Evolutionary conservation across 2,888 invertebrate genomes (phyloP).

Genomic region (Cerastis rubricosa): DNA sequence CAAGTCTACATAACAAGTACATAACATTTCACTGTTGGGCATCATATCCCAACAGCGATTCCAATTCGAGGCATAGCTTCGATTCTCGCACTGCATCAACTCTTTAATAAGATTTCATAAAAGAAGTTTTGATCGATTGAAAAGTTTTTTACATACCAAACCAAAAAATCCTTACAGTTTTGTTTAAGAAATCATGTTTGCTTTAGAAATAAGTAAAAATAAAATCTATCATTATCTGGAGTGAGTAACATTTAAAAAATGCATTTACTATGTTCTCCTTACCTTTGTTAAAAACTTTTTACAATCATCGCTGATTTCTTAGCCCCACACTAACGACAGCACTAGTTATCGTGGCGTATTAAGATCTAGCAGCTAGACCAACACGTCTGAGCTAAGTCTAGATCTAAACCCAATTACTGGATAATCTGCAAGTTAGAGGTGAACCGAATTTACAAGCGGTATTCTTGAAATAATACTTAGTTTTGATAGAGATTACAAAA

Average conservation of each 20-base stretch:
- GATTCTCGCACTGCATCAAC: neutral
- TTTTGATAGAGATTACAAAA: constrained; percentile 3
- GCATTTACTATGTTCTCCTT: no score
- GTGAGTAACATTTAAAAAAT: neutral
- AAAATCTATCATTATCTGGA: neutral
- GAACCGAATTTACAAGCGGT: constrained; percentile 15
- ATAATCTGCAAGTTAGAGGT: constrained; percentile 48
- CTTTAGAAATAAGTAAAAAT: neutral
- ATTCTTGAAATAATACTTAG: constrained; percentile 21
- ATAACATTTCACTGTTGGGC: no score
- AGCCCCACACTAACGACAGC: constrained; percentile 54
- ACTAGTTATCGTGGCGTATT: constrained; percentile 54
- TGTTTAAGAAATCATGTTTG: neutral
- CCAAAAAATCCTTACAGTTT: neutral
- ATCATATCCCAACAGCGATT: no score
- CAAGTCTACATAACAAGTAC: no score
- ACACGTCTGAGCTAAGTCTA: constrained; percentile 33
- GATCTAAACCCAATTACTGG: constrained; percentile 55
- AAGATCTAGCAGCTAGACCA: constrained; percentile 44
- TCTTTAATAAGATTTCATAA: neutral
- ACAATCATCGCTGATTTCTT: constrained; percentile 32
- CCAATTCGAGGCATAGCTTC: neutral
- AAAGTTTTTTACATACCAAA: neutral
- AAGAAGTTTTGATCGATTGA: neutral
- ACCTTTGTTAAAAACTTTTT: neutral